Evolutionary conservation across 2,888 invertebrate species (phyloP).

Genomic region (Ceramica pisi): DNA sequence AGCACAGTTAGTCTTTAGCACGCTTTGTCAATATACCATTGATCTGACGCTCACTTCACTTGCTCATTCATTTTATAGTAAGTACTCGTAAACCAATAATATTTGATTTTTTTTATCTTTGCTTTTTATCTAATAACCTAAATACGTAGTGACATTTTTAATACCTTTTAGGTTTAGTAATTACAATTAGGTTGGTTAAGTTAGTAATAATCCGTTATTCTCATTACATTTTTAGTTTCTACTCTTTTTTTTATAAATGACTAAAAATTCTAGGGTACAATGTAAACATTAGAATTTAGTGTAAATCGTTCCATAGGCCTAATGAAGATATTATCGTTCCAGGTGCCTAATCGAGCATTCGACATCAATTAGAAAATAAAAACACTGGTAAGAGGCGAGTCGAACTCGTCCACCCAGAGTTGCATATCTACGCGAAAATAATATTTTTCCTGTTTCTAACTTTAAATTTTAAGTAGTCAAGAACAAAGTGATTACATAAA

Average conservation of each 20-base stretch:
- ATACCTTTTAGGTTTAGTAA: background rate
- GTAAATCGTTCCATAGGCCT: too few relatives aligned
- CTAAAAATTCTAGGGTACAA: conserved; percentile 1
- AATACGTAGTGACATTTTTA: background rate
- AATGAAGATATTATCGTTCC: too few relatives aligned
- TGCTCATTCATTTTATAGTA: conserved; percentile 24
- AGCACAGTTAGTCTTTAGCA: background rate
- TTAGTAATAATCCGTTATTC: background rate
- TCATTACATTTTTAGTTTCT: background rate
- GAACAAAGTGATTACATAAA: too few relatives aligned
- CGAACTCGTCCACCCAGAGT: background rate
- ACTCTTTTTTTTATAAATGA: background rate
- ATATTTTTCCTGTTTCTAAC: background rate
- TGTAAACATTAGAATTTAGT: too few relatives aligned
- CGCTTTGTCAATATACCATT: background rate
- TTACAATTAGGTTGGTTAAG: background rate
- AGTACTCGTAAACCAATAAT: background rate
- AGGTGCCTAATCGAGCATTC: too few relatives aligned
- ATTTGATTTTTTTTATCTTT: conserved; percentile 8
- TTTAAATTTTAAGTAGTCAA: background rate
- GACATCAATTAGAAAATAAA: background rate
- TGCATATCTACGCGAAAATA: background rate
- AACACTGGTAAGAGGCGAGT: background rate
- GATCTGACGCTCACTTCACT: conserved; percentile 16
- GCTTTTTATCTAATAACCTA: background rate